Evolutionary conservation across 2,113 vertebrate species (phyloP).

Genomic region (Corythornis vintsioides): DNA sequence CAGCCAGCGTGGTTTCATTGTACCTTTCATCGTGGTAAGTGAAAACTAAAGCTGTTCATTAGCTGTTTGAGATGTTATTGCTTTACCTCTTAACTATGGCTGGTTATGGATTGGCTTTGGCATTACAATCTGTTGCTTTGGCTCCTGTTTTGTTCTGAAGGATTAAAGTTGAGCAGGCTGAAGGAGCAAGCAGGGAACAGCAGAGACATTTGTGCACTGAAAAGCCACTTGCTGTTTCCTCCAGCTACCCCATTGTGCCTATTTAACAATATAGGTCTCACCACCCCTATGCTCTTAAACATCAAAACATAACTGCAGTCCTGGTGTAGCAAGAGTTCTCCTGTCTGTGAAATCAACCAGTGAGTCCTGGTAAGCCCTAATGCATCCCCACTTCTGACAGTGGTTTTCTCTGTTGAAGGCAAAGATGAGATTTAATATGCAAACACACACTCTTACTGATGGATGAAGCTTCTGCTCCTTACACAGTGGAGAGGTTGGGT

Average conservation of each 20-base stretch:
- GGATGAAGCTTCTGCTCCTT: not conserved
- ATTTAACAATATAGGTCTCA: not conserved
- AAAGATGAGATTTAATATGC: not conserved
- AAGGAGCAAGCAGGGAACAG: not conserved
- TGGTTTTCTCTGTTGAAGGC: not conserved
- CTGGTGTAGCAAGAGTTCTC: not conserved
- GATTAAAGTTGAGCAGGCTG: not conserved
- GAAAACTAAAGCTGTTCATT: not conserved
- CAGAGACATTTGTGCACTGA: not conserved
- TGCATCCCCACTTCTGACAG: not conserved
- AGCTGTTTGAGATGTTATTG: not conserved
- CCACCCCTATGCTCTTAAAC: accelerated
- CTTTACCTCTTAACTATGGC: not conserved
- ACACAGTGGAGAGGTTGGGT: not conserved
- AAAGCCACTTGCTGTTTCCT: not conserved
- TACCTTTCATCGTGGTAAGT: not conserved
- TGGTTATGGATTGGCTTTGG: not conserved
- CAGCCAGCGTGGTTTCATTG: not conserved
- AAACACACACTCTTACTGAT: not conserved
- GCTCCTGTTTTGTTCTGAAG: not conserved
- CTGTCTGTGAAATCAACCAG: not conserved
- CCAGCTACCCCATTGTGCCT: not conserved
- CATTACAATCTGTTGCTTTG: not conserved
- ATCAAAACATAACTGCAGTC: not conserved
- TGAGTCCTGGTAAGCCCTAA: not conserved